Evolutionary conservation across 2,113 vertebrate genomes (phyloP).

Genomic region (Coreoperca whiteheadi): DNA sequence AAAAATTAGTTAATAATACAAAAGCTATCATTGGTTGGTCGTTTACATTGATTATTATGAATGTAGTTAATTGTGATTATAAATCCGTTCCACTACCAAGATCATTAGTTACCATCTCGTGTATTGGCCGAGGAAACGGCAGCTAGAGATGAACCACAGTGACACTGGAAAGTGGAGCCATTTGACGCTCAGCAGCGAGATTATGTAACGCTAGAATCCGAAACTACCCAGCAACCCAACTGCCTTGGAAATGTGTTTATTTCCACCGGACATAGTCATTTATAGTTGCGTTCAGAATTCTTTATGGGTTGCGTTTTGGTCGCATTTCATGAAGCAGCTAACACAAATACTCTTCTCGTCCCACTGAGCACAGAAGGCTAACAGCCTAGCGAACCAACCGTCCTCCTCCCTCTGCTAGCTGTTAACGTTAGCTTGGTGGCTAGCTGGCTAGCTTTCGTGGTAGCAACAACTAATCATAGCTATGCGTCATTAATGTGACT

Average conservation of each 20-base stretch:
- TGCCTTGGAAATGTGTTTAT: not conserved
- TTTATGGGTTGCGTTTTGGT: not conserved
- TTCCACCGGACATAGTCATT: no score
- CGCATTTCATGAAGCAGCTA: not conserved
- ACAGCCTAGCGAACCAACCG: constrained; percentile 53
- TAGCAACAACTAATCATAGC: constrained; percentile 54
- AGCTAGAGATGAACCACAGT: constrained; percentile 31
- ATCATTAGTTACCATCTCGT: not conserved
- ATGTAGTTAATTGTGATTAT: fast-evolving
- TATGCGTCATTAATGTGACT: constrained; percentile 64
- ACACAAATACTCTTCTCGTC: not conserved
- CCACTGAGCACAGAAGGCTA: constrained; percentile 48
- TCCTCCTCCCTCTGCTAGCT: constrained; percentile 59
- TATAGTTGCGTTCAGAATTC: not conserved
- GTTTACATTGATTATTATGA: fast-evolving
- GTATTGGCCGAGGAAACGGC: constrained; percentile 44
- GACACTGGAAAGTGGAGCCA: constrained; percentile 58
- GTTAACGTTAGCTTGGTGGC: constrained; percentile 60
- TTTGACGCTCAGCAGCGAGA: constrained; percentile 64
- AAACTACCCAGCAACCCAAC: constrained; percentile 41
- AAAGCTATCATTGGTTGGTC: fast-evolving
- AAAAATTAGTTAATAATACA: not conserved
- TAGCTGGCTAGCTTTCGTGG: constrained; percentile 40
- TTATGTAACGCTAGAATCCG: constrained; percentile 77
- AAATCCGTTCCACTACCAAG: not conserved